These are phyloP conservation scores for Physocephala rufipes DNA, from an alignment of 2,888 invertebrate genomes.

Conservation along the genomic window DNA sequence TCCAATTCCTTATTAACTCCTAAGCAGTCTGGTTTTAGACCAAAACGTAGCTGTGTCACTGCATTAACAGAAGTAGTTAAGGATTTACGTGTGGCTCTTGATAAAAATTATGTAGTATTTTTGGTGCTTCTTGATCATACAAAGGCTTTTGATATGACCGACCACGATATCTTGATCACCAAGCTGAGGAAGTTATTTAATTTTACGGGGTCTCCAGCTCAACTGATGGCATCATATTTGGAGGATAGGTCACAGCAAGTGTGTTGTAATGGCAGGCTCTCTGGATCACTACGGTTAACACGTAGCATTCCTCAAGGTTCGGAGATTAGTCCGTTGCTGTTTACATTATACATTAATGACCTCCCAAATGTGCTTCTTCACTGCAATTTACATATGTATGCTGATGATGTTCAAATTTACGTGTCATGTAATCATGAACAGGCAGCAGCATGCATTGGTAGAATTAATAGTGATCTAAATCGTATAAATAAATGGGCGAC, in stretches of 20 bases:
- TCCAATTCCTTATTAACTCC: background rate
- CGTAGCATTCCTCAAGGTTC: background rate
- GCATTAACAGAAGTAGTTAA: background rate
- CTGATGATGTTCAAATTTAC: background rate
- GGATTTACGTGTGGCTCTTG: background rate
- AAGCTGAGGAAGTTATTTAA: background rate
- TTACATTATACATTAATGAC: slow-evolving; percentile 1
- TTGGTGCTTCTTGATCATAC: background rate
- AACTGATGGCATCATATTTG: background rate
- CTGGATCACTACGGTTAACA: background rate
- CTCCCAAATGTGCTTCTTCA: background rate
- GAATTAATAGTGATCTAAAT: background rate
- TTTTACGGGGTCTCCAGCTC: background rate
- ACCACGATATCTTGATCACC: background rate
- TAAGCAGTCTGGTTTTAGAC: slow-evolving; percentile 4
- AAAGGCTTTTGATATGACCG: background rate
- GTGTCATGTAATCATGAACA: background rate
- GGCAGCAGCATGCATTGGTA: background rate
- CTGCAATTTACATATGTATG: slow-evolving; percentile 10
- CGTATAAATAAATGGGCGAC: background rate
- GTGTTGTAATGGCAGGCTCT: background rate
- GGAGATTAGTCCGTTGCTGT: background rate
- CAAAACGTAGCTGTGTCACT: background rate
- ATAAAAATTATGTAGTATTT: background rate
- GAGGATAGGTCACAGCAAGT: background rate